These are phyloP conservation scores for Periparus ater DNA, from an alignment of 2,797 vertebrate genomes.

Conservation along the genomic window DNA sequence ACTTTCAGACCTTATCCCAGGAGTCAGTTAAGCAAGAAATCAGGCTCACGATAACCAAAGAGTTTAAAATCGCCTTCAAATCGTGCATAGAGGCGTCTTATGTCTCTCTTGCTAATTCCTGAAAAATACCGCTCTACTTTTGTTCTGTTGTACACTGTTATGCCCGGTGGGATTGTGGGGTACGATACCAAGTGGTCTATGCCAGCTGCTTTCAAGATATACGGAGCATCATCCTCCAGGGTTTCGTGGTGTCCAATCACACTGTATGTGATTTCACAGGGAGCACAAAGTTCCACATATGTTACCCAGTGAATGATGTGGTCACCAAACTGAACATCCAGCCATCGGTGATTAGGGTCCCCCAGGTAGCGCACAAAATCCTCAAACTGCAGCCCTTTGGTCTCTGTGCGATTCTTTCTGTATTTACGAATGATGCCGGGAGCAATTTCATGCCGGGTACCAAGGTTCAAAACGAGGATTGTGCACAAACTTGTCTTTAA, in stretches of 20 bases:
- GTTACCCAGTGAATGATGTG: constrained; percentile 97
- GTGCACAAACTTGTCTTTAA: constrained; percentile 97
- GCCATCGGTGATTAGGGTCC: constrained; percentile 85
- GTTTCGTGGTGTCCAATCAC: constrained; percentile 95
- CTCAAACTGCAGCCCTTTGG: constrained; percentile 90
- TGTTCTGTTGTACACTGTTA: constrained; percentile 92
- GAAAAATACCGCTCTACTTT: constrained; percentile 94
- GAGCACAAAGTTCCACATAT: constrained; percentile 91
- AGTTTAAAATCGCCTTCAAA: constrained; percentile 93
- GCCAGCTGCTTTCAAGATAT: constrained; percentile 88
- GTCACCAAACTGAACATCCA: constrained; percentile 93
- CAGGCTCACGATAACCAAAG: constrained; percentile 91
- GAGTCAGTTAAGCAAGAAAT: constrained; percentile 87
- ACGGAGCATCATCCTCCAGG: constrained; percentile 88
- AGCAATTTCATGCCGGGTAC: constrained; percentile 96
- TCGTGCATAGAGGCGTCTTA: constrained; percentile 85
- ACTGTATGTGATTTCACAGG: constrained; percentile 90
- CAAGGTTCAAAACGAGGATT: constrained; percentile 97
- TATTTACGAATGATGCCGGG: constrained; percentile 95
- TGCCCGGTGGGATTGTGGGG: constrained; percentile 93
- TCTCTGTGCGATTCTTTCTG: constrained; percentile 82
- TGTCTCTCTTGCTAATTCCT: constrained; percentile 89
- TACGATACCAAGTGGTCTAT: constrained; percentile 90
- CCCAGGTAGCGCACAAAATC: constrained; percentile 98
- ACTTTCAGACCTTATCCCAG: constrained; percentile 1